Evolutionary conservation across 1,140 invertebrate genomes (phyloP), one percentile per base, ranked within the genome.

Genomic region (Drosophila albomicans): DNA sequence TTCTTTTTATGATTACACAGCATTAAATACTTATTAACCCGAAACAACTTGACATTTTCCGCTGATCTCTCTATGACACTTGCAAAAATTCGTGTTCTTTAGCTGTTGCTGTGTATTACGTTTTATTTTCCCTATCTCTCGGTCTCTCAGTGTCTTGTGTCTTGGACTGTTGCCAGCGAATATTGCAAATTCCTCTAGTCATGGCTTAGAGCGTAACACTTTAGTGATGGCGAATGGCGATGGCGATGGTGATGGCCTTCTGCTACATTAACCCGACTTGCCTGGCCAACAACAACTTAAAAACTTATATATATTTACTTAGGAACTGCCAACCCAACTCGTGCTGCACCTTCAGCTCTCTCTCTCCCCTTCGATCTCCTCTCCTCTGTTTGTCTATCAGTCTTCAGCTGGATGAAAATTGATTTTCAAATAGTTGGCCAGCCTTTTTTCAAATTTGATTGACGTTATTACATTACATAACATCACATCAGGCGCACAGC

Each of bases 381-480:
- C 7, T 6, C 7, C 8, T 13, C 45, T 48, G 41, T 20, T 49
- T 46, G 41, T 20, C 41, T 35, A 10, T 54, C 16, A 46, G 25
- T 30, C 32, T 41, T 11, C 2, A 15, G 57, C 57, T 64, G 71
- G 56, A 79, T 67, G 79, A 80, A 87, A 88, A 87, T 87, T 84
- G 84, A 87, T 87, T 88, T 87, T 87, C 69, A 84, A 87, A 87
- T 87, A 84, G 84, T 88, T 88, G 85, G 77, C 72, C 80, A 74
- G 82, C 80, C 84, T 80, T 87, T 87, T 87, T 88, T 58, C 28
- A 88, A 88, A 84, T 88, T 88, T 88, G 84, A 88, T 88, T 88
- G 84, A 88, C 84, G 85, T 88, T 88, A 89, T 88, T 88, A 88
- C 77, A 89, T 88, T 88, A 88, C 80, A 88, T 89, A 89, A 89